Evolutionary conservation across 1,140 invertebrate species (phyloP).

Genomic region (Magallana gigas): DNA sequence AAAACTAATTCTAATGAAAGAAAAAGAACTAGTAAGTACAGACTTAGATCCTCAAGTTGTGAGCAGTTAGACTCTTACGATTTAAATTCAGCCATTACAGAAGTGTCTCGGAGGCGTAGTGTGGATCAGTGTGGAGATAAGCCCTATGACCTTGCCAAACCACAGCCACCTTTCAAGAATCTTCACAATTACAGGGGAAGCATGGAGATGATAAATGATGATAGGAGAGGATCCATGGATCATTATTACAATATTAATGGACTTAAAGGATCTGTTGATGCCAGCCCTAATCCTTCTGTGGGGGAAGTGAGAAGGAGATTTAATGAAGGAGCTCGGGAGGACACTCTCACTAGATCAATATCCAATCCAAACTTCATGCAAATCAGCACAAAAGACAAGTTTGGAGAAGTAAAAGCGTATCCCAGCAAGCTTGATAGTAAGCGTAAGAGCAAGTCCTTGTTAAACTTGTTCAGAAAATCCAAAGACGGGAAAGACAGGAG

Average conservation of each 20-base stretch:
- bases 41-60: slow-evolving; percentile 71
- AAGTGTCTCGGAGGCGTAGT: slow-evolving; percentile 8
- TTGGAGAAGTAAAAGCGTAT: slow-evolving; percentile 57
- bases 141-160: slow-evolving; percentile 60
- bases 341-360: slow-evolving; percentile 69
- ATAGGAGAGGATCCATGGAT: slow-evolving; percentile 52
- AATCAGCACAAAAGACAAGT: slow-evolving; percentile 68
- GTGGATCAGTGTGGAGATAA: slow-evolving; percentile 26
- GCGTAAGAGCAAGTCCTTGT: slow-evolving; percentile 67
- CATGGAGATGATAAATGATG: slow-evolving; percentile 53
- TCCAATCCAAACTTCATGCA: slow-evolving; percentile 76
- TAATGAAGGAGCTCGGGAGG: slow-evolving; percentile 57
- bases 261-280: slow-evolving; percentile 60
- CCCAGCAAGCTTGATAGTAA: slow-evolving; percentile 54
- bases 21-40: slow-evolving; percentile 13
- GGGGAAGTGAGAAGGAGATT: slow-evolving; percentile 67
- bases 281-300: slow-evolving; percentile 62
- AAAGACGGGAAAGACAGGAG: slow-evolving; percentile 47
- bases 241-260: slow-evolving; percentile 69
- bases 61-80: slow-evolving; percentile 53
- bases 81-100: slow-evolving; percentile 62
- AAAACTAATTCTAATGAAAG: slow-evolving; percentile 11
- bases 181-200: slow-evolving; percentile 67
- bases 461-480: slow-evolving; percentile 65
- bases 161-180: slow-evolving; percentile 67